Evolutionary conservation across 2,797 vertebrate species (phyloP).

Genomic region (Brotula barbata): DNA sequence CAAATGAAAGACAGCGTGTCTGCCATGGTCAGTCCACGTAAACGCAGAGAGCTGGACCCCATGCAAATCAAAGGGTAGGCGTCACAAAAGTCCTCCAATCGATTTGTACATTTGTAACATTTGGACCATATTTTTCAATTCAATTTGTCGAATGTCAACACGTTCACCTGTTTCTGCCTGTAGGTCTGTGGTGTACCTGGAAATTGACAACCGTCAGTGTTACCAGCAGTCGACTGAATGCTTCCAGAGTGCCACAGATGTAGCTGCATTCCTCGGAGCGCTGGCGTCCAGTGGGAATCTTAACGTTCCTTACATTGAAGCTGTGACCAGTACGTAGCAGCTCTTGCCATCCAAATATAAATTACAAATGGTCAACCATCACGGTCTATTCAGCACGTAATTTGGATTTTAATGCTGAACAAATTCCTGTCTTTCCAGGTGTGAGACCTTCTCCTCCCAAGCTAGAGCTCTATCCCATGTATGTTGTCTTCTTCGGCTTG

Average conservation of each 20-base stretch:
- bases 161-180: conserved; percentile 6
- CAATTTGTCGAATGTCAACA: background rate
- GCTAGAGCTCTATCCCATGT: conserved; percentile 86
- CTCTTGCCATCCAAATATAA: background rate
- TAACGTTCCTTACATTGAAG: conserved; percentile 96
- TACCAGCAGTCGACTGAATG: conserved; percentile 92
- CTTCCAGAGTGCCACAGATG: conserved; percentile 94
- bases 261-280: conserved; percentile 94
- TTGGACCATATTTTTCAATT: background rate
- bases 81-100: background rate
- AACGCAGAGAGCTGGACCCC: conserved; percentile 88
- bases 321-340: conserved; percentile 89
- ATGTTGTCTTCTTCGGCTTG: conserved; percentile 82
- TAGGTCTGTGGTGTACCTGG: conserved; percentile 91
- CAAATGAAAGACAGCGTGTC: conserved; percentile 80
- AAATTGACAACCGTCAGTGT: conserved; percentile 98
- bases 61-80: conserved; percentile 84
- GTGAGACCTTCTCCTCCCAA: conserved; percentile 75
- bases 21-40: conserved; percentile 72
- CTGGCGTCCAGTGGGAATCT: conserved; percentile 92
- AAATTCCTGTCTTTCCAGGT: conserved; percentile 72
- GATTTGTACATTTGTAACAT: background rate
- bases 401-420: background rate
- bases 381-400: background rate
- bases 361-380: background rate